Base-by-base conservation (phyloP, 2,797 vertebrate species). In the Gambusia yucatana region DNA sequence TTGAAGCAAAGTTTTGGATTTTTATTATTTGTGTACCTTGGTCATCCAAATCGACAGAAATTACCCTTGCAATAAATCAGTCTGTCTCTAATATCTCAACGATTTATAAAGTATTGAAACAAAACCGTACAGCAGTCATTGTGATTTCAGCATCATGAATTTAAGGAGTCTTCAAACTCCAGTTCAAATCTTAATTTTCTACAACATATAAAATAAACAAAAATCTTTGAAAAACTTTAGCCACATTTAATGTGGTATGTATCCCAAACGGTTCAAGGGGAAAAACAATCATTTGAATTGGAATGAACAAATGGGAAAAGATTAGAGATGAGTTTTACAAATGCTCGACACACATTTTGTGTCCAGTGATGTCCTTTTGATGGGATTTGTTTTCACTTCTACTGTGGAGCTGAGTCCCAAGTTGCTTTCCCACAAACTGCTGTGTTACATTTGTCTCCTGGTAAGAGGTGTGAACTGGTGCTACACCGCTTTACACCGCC, bases 361-460 rank as follows among this genome's bases (percentile, higher is more conserved):
- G 30, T 28, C 48, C 50, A 17, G 9, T 65, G 22, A 74, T 43
- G 57, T 39, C 28, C 20, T 44, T 36, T 5, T 43, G 50, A 16
- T 76, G 41, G 33, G 10, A 70, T 77, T 61, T 33, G 41, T 71
- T 39, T 75, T 57, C 48, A 43, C 48, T 47, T 47, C 48, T n/a
- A 76, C 86, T 83, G 82, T 91, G 89, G 89, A 93, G 86, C 78
- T 55, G 73, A 77, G 72, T 44, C 72, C 73, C 8, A 43, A 72
- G 78, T 77, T 71, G 16, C 28, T 82, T 96, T 96, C 95, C 95
- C 96, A 96, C 95, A 95, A 91, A 83, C 86, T 77, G 14, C 16
- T 81, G 95, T 69, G 95, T 95, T 75, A 86, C 85, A 91, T 95
- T 93, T 94, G 88, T 89, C 96, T 89, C 95, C 92, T 93, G 88